Percentiles rank a stretch among this genome's conserved stretches.
phyloP scores from a whole-genome alignment of 1,140 invertebrate genomes.

The Heliconius melpomene region DNA sequence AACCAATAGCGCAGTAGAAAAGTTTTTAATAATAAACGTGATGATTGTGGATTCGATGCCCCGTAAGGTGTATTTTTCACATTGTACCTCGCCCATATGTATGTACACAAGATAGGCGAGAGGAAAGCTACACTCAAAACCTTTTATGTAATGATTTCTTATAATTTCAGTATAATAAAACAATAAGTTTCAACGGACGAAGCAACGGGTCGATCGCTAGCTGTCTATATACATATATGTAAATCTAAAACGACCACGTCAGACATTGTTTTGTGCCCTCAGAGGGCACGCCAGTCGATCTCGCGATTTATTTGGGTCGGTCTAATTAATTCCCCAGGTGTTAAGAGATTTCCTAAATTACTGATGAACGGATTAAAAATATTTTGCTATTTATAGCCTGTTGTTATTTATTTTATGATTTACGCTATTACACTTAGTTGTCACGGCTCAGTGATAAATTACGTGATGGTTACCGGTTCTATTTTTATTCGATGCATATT shows the following conservation, averaged over 20 bases:
- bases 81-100: no score
- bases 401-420: neutral
- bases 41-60: neutral
- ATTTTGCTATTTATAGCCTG: neutral
- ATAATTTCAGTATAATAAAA: no score
- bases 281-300: neutral
- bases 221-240: no score
- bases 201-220: no score
- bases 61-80: no score
- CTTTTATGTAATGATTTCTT: no score
- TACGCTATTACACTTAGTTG: neutral
- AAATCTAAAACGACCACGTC: no score
- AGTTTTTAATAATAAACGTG: neutral
- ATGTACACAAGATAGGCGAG: no score
- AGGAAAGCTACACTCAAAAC: no score
- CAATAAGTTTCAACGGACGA: no score
- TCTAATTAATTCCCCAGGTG: slow-evolving; percentile 6
- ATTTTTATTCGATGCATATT: neutral
- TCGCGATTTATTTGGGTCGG: neutral
- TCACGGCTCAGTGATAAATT: neutral
- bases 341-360: slow-evolving; percentile 7
- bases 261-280: neutral
- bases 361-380: slow-evolving; percentile 4
- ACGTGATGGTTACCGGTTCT: neutral
- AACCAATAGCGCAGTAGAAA: neutral